phyloP scores from a whole-genome alignment of 2,797 vertebrate genomes.

The Pygocentrus nattereri region DNA sequence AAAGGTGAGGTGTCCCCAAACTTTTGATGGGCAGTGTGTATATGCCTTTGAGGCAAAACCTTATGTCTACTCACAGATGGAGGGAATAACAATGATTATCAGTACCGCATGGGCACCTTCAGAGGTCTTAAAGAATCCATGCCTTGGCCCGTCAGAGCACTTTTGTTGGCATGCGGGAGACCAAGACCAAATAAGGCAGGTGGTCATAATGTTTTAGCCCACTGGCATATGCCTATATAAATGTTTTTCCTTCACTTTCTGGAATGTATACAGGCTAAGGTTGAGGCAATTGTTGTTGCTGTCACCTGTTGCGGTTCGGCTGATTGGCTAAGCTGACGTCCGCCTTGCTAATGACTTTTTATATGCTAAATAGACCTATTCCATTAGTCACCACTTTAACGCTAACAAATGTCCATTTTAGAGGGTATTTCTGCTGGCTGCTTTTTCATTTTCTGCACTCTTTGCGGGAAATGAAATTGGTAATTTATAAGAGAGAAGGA shows the following conservation, averaged over 20 bases:
- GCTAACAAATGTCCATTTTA: conserved; percentile 57
- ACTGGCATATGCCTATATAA: too few species aligned
- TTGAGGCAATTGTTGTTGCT: conserved; percentile 32
- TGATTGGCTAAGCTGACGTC: conserved; percentile 41
- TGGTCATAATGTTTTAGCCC: too few species aligned
- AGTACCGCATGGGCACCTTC: too few species aligned
- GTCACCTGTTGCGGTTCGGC: conserved; percentile 45
- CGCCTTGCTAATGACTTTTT: conserved; percentile 46
- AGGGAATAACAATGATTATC: too few species aligned
- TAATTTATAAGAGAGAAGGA: conserved; percentile 61
- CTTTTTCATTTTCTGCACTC: conserved; percentile 48
- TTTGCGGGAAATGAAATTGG: conserved; percentile 56
- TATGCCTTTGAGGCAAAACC: too few species aligned
- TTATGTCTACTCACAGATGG: too few species aligned
- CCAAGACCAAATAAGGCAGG: too few species aligned
- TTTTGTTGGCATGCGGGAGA: too few species aligned
- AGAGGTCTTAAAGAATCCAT: too few species aligned
- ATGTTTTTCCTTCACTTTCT: neutral
- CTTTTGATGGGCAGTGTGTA: neutral
- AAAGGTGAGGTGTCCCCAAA: too few species aligned
- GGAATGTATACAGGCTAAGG: conserved; percentile 17
- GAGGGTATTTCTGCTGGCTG: conserved; percentile 47
- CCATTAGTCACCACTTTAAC: conserved; percentile 51
- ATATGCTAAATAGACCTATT: conserved; percentile 44
- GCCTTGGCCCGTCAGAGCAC: too few species aligned